Evolutionary conservation across 2,888 invertebrate species (phyloP), one percentile per base, ranked within the genome.

Genomic region (Alsophila aescularia): DNA sequence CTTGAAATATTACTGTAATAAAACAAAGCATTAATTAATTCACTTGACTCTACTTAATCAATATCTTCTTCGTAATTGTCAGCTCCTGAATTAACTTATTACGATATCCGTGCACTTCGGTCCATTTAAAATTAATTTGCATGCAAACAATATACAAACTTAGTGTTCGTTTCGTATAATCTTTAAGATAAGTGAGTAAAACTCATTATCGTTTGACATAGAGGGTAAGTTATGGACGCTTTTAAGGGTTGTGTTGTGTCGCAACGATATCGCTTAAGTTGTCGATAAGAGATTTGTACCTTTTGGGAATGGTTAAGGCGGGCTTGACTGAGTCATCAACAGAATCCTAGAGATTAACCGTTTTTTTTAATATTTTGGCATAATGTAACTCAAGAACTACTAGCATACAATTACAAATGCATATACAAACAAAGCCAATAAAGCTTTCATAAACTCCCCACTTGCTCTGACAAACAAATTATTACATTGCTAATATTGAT

Each of bases 81-180:
- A 31, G 50, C 50, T 45, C 36, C 37, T 56, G 63, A 62, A 60
- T 51, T 54, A 60, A 63, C 54, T 65, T 60, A 64, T 68, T 68
- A 68, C 66, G 62, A 68, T 66, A 67, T 35, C 48, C 37, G 32
- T 52, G 41, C 45, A 58, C 52, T 58, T 57, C 51, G 45, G 37
- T 52, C 24, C 56, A 59, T 62, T 68, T 58, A 60, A 63, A 52
- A 59, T 64, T 60, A 58, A 66, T 66, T 63, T 59, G 54, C 60
- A 54, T 53, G 56, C 48, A 36, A 45, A n/a, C n/a, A n/a, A 53
- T 56, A 52, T 40, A 52, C 52, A 54, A 50, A 50, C 42, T 44
- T 50, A 54, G 31, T 47, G 42, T 49, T 45, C 39, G 37, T 48
- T 49, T 60, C 35, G 39, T 37, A 52, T 40, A 27, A 58, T 42